These are phyloP conservation scores for Glossosoma conforme DNA, from an alignment of 1,140 invertebrate genomes.

Conservation along the genomic window DNA sequence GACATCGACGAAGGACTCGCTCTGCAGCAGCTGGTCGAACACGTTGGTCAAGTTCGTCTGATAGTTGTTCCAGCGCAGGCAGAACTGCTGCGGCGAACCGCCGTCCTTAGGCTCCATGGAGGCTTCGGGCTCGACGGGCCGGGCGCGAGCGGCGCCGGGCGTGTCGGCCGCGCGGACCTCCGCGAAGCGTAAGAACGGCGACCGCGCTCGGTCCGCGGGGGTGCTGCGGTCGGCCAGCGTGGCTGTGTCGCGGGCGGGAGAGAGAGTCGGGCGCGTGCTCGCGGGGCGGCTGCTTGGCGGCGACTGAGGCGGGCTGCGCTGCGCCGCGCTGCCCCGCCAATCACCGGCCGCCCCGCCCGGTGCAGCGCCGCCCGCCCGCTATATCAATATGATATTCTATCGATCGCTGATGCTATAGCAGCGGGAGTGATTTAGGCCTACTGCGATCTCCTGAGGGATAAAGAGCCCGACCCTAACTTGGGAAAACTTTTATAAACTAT, in stretches of 20 bases:
- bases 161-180: constrained; percentile 18
- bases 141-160: neutral
- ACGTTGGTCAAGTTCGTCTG: constrained; percentile 86
- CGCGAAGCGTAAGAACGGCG: constrained; percentile 27
- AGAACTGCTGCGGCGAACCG: constrained; percentile 56
- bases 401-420: constrained; percentile 10
- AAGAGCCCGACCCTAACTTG: too few relatives aligned
- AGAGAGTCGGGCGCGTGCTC: neutral
- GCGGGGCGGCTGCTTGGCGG: too few relatives aligned
- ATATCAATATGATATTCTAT: constrained; percentile 18
- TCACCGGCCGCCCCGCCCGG: constrained; percentile 11
- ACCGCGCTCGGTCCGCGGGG: constrained; percentile 25
- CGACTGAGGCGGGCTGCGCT: neutral
- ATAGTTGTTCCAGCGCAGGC: constrained; percentile 92
- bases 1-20: constrained; percentile 87
- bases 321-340: constrained; percentile 14
- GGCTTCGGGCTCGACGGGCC: constrained; percentile 5
- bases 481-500: too few relatives aligned
- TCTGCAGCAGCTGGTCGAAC: constrained; percentile 86
- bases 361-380: constrained; percentile 3
- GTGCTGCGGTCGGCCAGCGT: constrained; percentile 22
- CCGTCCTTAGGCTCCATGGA: constrained; percentile 5
- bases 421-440: constrained; percentile 12
- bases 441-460: too few relatives aligned
- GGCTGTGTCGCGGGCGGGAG: constrained; percentile 14